Evolutionary conservation across 2,888 invertebrate species (phyloP), one percentile per base, ranked within the genome.

Genomic region (Pristionchus entomophagus): DNA sequence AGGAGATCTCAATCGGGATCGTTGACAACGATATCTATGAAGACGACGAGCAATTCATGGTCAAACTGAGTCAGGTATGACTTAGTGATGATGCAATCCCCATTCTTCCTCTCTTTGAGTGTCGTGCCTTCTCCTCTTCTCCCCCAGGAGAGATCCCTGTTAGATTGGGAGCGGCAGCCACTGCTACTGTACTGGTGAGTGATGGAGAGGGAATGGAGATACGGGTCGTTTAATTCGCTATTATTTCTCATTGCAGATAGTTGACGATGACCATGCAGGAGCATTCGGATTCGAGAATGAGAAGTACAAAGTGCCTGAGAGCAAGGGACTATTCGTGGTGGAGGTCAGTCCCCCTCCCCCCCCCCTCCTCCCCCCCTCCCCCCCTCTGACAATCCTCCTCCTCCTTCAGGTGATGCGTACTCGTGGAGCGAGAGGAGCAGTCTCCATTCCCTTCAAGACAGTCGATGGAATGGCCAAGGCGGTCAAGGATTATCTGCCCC

Each of bases 11-110:
- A 86, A 95, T 99, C 77, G 96, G 97, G 93, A 97, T 99, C 59
- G 97, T 99, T 90, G 99, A 99, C 93, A 99, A 99, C 94, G 99
- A 99, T 90, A 96, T 99, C 0, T 99, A 99, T 94, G 99, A 99
- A 94, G 97, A 98, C 93, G 99, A 99, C 94, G 99, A 99, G 95
- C 97, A 99, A 94, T 99, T 99, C 94, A 98, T 97, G 94, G 96
- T 98, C 86, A 96, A 97, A 56, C 94, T 95, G 82, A 94, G 94
- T 89, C 95, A 95, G 80, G 90, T 89, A 41, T 73, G 86, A 22
- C 17, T 17, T 5, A 10, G 17, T 8, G 19, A 8, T 10, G 65
- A 32, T 8, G 53, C 6, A 32, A n/a, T 53, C 22, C 38, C 49
- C 35, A 81, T 17, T 56, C 56, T 17, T n/a, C 17, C n/a, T 32